phyloP scores from a whole-genome alignment of 2,113 vertebrate genomes.

The Cyprinodon brontotheroides region DNA sequence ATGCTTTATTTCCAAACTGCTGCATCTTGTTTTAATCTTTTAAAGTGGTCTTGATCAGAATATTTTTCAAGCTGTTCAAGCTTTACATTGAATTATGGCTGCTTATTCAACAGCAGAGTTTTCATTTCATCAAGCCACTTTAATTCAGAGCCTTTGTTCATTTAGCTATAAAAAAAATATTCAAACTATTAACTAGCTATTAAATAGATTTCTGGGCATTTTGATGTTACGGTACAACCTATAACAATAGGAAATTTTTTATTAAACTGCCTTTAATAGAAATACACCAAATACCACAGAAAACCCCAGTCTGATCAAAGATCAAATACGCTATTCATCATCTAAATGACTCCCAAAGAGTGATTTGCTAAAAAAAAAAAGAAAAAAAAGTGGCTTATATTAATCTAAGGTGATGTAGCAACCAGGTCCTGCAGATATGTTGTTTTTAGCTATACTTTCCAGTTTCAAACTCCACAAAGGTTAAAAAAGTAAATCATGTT shows the following conservation, averaged over 20 bases:
- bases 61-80: background rate
- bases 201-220: too few species aligned
- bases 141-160: background rate
- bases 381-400: too few species aligned
- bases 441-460: too few species aligned
- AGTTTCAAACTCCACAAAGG: too few species aligned
- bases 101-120: background rate
- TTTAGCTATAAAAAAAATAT: background rate
- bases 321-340: background rate
- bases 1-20: background rate
- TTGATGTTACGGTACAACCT: background rate
- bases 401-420: too few species aligned
- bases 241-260: background rate
- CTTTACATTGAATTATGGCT: background rate
- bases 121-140: background rate
- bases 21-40: background rate
- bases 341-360: too few species aligned
- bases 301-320: background rate
- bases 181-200: too few species aligned
- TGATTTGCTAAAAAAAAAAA: too few species aligned
- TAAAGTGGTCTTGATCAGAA: background rate
- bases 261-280: background rate
- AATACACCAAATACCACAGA: background rate
- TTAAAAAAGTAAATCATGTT: too few species aligned
- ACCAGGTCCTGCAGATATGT: too few species aligned